These are phyloP conservation scores for Sinocyclocheilus rhinocerous DNA, from an alignment of 2,113 vertebrate species.

Conservation along the genomic window DNA sequence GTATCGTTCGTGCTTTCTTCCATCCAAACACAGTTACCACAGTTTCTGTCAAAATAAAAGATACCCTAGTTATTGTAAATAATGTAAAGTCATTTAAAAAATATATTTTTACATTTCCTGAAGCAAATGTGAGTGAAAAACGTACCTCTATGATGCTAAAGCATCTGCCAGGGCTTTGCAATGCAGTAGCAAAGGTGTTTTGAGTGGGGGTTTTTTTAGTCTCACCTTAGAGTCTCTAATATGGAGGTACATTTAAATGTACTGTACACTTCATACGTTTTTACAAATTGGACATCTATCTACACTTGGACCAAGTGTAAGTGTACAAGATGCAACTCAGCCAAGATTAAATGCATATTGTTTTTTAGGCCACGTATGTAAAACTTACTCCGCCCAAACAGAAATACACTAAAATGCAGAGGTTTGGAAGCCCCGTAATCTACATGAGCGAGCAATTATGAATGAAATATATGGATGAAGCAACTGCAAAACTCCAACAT, in stretches of 20 bases:
- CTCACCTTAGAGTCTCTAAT: neutral
- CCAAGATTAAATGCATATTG: neutral
- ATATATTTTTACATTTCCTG: neutral
- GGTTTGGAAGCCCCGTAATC: neutral
- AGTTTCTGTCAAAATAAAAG: constrained; percentile 15
- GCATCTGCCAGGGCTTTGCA: neutral
- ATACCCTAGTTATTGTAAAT: constrained; percentile 1
- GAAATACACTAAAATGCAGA: too few relatives aligned
- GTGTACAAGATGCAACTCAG: neutral
- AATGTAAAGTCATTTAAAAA: neutral
- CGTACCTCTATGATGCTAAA: neutral
- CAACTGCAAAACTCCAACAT: neutral
- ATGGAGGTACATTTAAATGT: neutral
- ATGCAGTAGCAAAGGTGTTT: neutral
- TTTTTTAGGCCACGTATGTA: neutral
- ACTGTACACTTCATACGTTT: neutral
- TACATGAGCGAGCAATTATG: neutral
- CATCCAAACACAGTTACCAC: neutral
- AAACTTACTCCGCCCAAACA: neutral
- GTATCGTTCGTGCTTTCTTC: constrained; percentile 3
- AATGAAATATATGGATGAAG: neutral
- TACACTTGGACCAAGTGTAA: neutral
- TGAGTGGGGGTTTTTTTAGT: neutral
- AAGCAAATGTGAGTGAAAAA: neutral
- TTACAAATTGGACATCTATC: neutral